Evolutionary conservation across 2,113 vertebrate genomes (phyloP), one percentile per base, ranked within the genome.

Genomic region (Bettongia penicillata): DNA sequence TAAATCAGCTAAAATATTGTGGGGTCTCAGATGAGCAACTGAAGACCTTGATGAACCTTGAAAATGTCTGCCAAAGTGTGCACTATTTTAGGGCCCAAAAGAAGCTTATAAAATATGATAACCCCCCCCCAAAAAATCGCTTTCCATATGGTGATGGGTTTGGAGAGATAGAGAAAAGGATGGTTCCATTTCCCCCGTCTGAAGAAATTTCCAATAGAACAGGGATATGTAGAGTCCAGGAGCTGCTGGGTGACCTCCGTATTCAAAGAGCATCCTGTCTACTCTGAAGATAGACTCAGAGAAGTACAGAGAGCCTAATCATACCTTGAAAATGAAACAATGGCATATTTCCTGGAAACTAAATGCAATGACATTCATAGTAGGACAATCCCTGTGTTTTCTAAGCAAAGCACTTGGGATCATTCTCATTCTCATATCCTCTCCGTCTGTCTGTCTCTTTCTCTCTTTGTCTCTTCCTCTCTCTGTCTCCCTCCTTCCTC

Each of bases 1-100:
- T 47, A 53, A 92, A 68, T 96, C 91, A 95, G 25, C 49, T 91
- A 90, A 94, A 89, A 92, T 28, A 0, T 94, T 91, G 93, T 16
- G 84, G 50, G 53, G 26, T 26, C 84, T 95, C 50, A 19, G 11
- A 77, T 22, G 24, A 96, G 51, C 19, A 92, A 28, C 0, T 55
- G 90, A 96, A 61, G 50, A n/a, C 53, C 23, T 26, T 14, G 22
- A 28, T 43, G 91, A 16, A 53, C 95, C 10, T 48, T 94, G 89
- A 92, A 93, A 91, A 93, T 51, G 91, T 61, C 28, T 90, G 24
- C 23, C 23, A 2, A 93, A 53, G 43, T 49, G 57, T 93, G 90
- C 31, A 90, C 9, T 95, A 93, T 51, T 1, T 68, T 89, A 90
- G 53, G 47, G 96, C 47, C 12, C 57, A n/a, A 68, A 9, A 95